Base-by-base conservation (phyloP, 2,888 invertebrate species). In the Charanyca ferruginea region DNA sequence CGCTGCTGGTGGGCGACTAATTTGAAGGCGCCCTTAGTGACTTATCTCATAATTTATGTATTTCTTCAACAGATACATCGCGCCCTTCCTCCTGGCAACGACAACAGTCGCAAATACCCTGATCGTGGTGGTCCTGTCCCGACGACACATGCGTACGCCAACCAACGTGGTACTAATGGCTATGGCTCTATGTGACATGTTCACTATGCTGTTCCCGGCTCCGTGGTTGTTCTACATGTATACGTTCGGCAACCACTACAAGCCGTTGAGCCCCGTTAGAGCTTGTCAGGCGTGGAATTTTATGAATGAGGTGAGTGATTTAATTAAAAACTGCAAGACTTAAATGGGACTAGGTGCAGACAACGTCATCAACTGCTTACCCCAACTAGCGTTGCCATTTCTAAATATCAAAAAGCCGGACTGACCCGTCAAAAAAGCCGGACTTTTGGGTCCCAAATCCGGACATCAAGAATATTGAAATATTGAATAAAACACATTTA, bases 141-240 rank as follows among this genome's bases (percentile, higher is more conserved):
- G 98, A 80, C 96, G 98, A 41, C 98, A 99, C 91, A 99, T 99
- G 99, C 92, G 98, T 32, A 98, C 98, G 0, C 98, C 99, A 0
- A 99, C 99, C 6, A 99, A 99, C 92, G 97, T 97, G n/a, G 98
- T 99, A 0, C 96, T 99, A 3, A 97, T 98, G 96, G 98, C 98
- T n/a, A 99, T 99, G 98, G 99, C 99, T 0, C 96, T 99, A 5
- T 98, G 98, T 81, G 99, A 99, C 93, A 98, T 99, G 97, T 97
- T 99, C 90, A 99, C 99, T 0, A 97, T 98, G 86, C 96, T 98
- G 59, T 97, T 98, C 87, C 98, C 98, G 0, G 97, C 98, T 0
- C 98, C 98, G 0, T 98, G 98, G 97, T 97, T 98, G 53, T 97
- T 99, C 91, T 98, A 98, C 89, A 98, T 98, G 97, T 98, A 98